Base-by-base conservation (phyloP, 2,888 invertebrate species). In the Ichneumoninae sp. region DNA sequence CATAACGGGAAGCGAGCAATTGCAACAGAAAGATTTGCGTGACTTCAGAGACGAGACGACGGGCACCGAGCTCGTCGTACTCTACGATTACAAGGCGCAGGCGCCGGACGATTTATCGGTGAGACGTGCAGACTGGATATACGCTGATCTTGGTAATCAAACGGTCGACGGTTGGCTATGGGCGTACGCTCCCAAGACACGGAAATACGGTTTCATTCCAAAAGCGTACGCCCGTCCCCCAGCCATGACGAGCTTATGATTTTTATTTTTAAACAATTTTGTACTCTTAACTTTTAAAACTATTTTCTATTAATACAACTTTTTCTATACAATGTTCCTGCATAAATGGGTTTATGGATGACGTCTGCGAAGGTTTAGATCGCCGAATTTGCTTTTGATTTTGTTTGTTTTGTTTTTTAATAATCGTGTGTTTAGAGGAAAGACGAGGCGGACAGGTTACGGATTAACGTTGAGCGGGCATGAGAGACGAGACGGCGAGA, bases 81-180 rank as follows among this genome's bases (percentile, higher is more conserved):
- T 98, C 26, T 98, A 98, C 93, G 98, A 98, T 95, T 99, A 98
- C 94, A 98, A 98, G 96, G 97, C 98, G 65, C 98, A 98, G 95
- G 98, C 98, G 63, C 98, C 98, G 0, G 98, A 98, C 92, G 98
- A 98, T 94, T 94, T 99, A 81, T 97, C 98, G 5, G 98, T 98
- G 83, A 95, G 97, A 88, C 95, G 98, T 78, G 98, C 98, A 8
- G 98, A 99, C 92, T 98, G 98, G 98, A 98, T 99, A 88, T 98
- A 98, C 94, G 98, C 98, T 0, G 98, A 98, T 94, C 95, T 98
- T 71, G 97, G 96, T 89, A 98, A 98, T 95, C 98, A 98, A 94
- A 98, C 98, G 0, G 98, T 98, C 52, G 98, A 98, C 93, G 98
- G 98, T 52, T 98, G 97, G 98, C 94, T 98, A 87, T 98, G 98